These are phyloP conservation scores for Muschampia staudingeri DNA, from an alignment of 2,888 invertebrate species.

Conservation along the genomic window DNA sequence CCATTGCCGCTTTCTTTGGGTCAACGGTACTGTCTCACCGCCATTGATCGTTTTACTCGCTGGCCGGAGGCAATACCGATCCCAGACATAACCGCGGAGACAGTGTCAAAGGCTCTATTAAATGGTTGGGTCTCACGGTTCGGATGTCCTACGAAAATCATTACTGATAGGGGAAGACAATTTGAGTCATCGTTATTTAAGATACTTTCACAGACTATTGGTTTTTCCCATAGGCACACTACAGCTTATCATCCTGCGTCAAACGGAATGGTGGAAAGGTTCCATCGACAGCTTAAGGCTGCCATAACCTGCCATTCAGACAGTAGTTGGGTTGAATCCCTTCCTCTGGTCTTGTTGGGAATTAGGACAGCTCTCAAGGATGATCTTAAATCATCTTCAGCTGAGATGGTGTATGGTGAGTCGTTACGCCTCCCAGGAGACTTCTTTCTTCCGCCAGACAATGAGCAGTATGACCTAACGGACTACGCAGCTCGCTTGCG, in stretches of 20 bases:
- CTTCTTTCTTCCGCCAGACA: not conserved
- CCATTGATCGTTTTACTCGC: not conserved
- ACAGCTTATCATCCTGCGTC: slow-evolving; percentile 46
- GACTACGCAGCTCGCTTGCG: slow-evolving; percentile 1
- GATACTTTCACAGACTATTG: slow-evolving; percentile 51
- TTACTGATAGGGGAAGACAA: not conserved
- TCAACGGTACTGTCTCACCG: not conserved
- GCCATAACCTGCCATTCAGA: not conserved
- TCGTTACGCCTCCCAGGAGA: slow-evolving; percentile 1
- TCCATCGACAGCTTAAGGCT: not conserved
- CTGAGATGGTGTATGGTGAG: slow-evolving; percentile 6
- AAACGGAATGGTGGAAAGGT: not conserved
- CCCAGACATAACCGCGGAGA: not conserved
- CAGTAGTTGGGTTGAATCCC: not conserved
- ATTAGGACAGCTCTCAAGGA: not conserved
- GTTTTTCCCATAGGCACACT: slow-evolving; percentile 63
- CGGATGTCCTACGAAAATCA: not conserved
- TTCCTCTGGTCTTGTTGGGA: not conserved
- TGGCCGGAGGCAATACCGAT: not conserved
- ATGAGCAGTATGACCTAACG: not conserved
- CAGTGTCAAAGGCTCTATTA: not conserved
- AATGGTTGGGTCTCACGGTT: not conserved
- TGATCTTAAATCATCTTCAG: not conserved
- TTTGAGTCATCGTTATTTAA: not conserved
- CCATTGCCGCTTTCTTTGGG: not conserved